These are phyloP conservation scores for Sparidentex hasta DNA, from an alignment of 2,797 vertebrate species.

Conservation along the genomic window DNA sequence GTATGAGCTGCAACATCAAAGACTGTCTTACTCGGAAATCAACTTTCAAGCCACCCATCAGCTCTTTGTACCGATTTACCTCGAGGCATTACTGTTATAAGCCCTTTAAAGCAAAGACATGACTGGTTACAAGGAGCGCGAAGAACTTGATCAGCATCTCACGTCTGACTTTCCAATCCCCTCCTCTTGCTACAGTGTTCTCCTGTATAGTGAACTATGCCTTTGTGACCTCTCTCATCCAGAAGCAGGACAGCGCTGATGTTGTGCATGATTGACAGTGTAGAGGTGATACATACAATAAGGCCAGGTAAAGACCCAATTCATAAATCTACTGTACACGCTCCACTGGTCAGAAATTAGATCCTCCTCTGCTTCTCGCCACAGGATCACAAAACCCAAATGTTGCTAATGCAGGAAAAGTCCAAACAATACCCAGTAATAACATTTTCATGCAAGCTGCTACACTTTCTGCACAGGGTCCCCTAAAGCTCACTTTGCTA, in stretches of 20 bases:
- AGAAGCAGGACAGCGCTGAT: slow-evolving; percentile 22
- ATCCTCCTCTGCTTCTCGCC: slow-evolving; percentile 14
- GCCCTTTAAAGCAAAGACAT: slow-evolving; percentile 60
- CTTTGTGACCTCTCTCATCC: slow-evolving; percentile 33
- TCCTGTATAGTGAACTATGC: slow-evolving; percentile 15
- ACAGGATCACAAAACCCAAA: slow-evolving; percentile 2
- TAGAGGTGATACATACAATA: slow-evolving; percentile 13
- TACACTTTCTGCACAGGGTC: slow-evolving; percentile 46
- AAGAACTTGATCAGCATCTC: slow-evolving; percentile 45
- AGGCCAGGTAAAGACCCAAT: slow-evolving; percentile 1
- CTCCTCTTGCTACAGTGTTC: background rate
- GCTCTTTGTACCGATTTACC: slow-evolving; percentile 33
- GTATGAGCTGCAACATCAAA: slow-evolving; percentile 63
- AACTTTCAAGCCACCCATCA: slow-evolving; percentile 49
- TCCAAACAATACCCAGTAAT: slow-evolving; percentile 28
- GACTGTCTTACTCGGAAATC: slow-evolving; percentile 38
- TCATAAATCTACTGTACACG: slow-evolving; percentile 18
- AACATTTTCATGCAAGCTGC: slow-evolving; percentile 53
- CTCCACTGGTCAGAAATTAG: background rate
- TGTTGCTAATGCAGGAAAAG: slow-evolving; percentile 28
- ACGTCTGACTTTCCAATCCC: slow-evolving; percentile 11
- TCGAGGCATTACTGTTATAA: slow-evolving; percentile 36
- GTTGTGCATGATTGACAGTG: slow-evolving; percentile 32
- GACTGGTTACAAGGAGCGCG: slow-evolving; percentile 61
- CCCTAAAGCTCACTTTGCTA: slow-evolving; percentile 52